These are phyloP conservation scores for Drosophila histrio DNA, from an alignment of 2,888 invertebrate species.

Conservation along the genomic window DNA sequence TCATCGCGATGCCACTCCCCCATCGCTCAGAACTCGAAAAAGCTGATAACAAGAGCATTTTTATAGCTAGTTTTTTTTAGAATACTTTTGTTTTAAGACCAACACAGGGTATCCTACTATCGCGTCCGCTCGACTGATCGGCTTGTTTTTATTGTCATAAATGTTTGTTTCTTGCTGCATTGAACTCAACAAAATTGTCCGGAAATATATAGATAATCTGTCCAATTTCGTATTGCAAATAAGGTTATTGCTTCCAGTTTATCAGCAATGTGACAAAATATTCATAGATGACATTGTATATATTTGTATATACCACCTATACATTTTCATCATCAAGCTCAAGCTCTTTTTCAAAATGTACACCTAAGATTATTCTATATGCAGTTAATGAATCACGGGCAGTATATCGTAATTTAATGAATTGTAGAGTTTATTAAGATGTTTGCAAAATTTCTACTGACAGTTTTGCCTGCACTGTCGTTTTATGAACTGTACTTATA, in stretches of 20 bases:
- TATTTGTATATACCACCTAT: no score
- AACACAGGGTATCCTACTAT: no score
- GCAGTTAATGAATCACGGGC: no score
- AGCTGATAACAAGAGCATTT: no score
- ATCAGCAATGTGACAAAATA: constrained; percentile 12
- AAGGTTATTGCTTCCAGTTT: constrained; percentile 9
- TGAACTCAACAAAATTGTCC: constrained; percentile 1
- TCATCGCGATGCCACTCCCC: no score
- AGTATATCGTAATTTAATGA: background rate
- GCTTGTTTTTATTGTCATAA: background rate
- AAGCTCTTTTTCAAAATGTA: no score
- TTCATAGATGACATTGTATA: background rate
- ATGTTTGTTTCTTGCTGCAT: background rate
- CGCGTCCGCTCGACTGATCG: no score
- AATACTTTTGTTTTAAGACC: no score
- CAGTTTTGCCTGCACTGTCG: background rate
- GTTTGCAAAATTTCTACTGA: background rate
- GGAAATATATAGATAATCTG: background rate
- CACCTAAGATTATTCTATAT: no score
- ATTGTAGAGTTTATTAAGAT: background rate
- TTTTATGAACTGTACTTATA: constrained; percentile 9
- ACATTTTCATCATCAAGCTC: no score
- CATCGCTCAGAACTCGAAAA: no score
- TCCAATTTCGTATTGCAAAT: background rate
- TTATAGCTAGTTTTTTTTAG: no score